Base-by-base conservation (phyloP, 2,113 vertebrate genomes). In the Telmatochromis brachygnathus region DNA sequence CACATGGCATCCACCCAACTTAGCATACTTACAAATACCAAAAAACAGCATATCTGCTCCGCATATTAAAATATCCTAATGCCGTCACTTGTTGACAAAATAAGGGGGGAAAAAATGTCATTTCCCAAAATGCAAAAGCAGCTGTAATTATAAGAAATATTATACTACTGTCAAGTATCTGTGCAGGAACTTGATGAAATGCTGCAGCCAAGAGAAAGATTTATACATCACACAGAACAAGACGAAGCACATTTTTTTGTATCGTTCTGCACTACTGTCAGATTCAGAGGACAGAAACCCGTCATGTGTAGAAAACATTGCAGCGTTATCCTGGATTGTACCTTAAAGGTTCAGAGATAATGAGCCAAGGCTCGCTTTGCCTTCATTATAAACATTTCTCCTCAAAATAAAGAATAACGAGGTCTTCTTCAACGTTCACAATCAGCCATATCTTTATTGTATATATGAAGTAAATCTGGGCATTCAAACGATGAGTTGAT, bases 81-180 rank as follows among this genome's bases (percentile, higher is more conserved):
- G 33, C 0, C 0, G 0, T 47, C 3, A 4, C 37, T 8, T 1
- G 47, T n/a, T 3, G 7, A 33, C 37, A 15, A 21, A 79, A 21
- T 6, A 12, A 9, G 35, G 7, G 3, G 0, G 15, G 0, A 0
- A 1, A 5, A 10, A 10, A 4, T 0, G 42, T 30, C 3, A 51
- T 77, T 39, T 37, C 33, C 19, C 26, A 3, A 30, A 82, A 79
- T 12, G 56, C 45, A 51, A 35, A 47, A 39, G 45, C 70, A 88
- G 79, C 79, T 51, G 79, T 7, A 60, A 77, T 30, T 13, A 33
- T 51, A n/a, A 33, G 26, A 77, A 77, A 51, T 9, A 30, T 30
- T 49, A 77, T 12, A 77, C 45, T 51, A 77, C 42, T 33, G 45
- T 51, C 65, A 7, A 58, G 47, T 5, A 39, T 15, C 28, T 9